These are phyloP conservation scores for Macrophya alboannulata DNA, from an alignment of 2,888 invertebrate genomes.

Conservation along the genomic window DNA sequence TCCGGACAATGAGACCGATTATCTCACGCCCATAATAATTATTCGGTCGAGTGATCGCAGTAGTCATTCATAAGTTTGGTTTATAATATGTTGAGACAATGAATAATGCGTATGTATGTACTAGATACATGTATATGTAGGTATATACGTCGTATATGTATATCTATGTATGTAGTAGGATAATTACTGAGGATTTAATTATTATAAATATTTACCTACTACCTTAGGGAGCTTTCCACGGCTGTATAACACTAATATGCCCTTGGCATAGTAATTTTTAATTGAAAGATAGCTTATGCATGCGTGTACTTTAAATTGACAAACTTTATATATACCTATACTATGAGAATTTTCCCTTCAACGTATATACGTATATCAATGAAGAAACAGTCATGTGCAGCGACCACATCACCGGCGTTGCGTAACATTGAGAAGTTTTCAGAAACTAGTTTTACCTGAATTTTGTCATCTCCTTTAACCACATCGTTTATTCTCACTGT, in stretches of 20 bases:
- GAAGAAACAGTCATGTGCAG: constrained; percentile 51
- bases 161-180: not conserved
- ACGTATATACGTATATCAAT: constrained; percentile 2
- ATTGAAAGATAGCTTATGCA: constrained; percentile 36
- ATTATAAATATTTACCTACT: constrained; percentile 16
- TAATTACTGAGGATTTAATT: constrained; percentile 34
- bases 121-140: not conserved
- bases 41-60: constrained; percentile 29
- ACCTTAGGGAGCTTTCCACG: not conserved
- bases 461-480: constrained; percentile 27
- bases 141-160: not conserved
- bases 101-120: not conserved
- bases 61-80: not conserved
- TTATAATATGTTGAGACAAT: constrained; percentile 19
- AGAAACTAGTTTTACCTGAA: constrained; percentile 34
- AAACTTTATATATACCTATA: constrained; percentile 11
- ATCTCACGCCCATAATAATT: constrained; percentile 55
- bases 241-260: constrained; percentile 19
- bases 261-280: constrained; percentile 54
- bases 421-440: constrained; percentile 24
- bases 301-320: constrained; percentile 34
- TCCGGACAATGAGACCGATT: constrained; percentile 45
- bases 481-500: not conserved
- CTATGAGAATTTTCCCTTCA: constrained; percentile 38
- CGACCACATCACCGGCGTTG: constrained; percentile 54